phyloP scores from a whole-genome alignment of 2,113 vertebrate genomes.

The Saguinus midas region DNA sequence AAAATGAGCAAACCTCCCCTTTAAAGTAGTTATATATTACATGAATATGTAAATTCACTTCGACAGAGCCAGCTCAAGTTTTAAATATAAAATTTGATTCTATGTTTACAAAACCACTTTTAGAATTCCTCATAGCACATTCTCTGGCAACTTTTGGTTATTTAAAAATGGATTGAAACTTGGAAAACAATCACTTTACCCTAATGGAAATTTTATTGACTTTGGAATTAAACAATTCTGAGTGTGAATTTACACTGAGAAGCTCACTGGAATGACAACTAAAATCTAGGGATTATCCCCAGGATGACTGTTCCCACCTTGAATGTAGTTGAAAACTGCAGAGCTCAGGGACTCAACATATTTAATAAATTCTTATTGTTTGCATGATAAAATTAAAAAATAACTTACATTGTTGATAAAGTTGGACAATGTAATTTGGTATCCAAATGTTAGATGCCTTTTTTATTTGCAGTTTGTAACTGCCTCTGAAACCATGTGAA shows the following conservation, averaged over 20 bases:
- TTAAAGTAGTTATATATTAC: neutral
- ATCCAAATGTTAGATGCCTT: neutral
- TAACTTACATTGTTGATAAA: slow-evolving; percentile 15
- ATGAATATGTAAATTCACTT: neutral
- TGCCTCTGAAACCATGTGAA: neutral
- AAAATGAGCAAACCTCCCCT: neutral
- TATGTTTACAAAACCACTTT: slow-evolving; percentile 17
- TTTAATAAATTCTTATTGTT: slow-evolving; percentile 11
- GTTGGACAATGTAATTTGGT: neutral
- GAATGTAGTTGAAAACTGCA: slow-evolving; percentile 24
- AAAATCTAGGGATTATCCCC: slow-evolving; percentile 11
- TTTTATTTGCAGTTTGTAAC: neutral
- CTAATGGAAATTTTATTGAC: slow-evolving; percentile 65
- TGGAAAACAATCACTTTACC: slow-evolving; percentile 62
- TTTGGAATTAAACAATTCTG: slow-evolving; percentile 66
- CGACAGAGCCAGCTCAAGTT: neutral
- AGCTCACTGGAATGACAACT: slow-evolving; percentile 18
- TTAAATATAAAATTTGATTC: neutral
- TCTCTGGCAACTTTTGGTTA: slow-evolving; percentile 12
- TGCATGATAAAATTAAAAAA: neutral
- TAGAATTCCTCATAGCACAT: slow-evolving; percentile 8
- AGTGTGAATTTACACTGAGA: slow-evolving; percentile 31
- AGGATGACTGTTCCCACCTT: neutral
- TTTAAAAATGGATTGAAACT: slow-evolving; percentile 48
- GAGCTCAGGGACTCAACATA: neutral